A percentile compares a stretch with the other conserved stretches of the same genome.
Conservation (phyloP, 2,888 invertebrate genomes). For the Vesta saturnalis region DNA sequence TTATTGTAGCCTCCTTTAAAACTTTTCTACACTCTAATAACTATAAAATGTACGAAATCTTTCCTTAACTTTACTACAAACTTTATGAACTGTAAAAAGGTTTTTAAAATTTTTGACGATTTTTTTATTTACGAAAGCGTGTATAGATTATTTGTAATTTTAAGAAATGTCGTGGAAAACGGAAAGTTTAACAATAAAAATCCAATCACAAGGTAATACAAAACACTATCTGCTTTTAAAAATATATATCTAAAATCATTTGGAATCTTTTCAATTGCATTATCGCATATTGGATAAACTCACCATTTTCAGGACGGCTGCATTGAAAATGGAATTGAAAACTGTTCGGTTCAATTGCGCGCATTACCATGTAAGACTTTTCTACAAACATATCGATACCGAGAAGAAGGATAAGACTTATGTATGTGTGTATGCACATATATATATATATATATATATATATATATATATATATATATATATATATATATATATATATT, state of each 20-base stretch:
- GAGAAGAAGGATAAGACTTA: background rate
- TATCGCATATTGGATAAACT: constrained; percentile 44
- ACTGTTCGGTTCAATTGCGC: constrained; percentile 38
- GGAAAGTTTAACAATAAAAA: background rate
- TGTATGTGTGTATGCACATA: no score
- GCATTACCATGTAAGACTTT: constrained; percentile 41
- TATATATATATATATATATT: background rate
- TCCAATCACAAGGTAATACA: background rate
- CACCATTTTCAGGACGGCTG: constrained; percentile 41
- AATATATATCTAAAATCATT: constrained; percentile 38
- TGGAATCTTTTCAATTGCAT: constrained; percentile 44
- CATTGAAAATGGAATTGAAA: constrained; percentile 42
- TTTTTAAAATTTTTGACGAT: background rate
- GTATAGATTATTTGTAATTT: background rate
- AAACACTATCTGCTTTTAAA: background rate
- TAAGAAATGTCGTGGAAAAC: background rate
- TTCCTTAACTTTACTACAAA: constrained; percentile 1
- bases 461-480: no score
- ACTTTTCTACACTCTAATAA: background rate
- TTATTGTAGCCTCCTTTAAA: background rate
- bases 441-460: no score
- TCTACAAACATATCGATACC: constrained; percentile 16
- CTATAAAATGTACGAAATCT: background rate
- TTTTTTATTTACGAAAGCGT: background rate
- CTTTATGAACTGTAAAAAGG: background rate